Base-by-base conservation (phyloP, 2,888 invertebrate genomes). In the Salticus scenicus region DNA sequence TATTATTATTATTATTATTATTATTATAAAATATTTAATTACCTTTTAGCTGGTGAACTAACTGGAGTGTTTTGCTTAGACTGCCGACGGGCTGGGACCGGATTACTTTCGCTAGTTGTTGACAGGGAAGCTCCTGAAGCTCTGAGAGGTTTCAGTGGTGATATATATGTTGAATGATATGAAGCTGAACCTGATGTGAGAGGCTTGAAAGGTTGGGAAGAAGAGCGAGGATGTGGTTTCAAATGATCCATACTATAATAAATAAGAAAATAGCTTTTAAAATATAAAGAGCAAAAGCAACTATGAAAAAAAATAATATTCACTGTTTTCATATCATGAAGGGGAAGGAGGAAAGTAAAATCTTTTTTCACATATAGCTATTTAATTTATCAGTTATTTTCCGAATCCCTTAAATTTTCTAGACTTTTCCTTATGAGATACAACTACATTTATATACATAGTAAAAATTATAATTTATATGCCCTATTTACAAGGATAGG, bases 61-160 rank as follows among this genome's bases (percentile, higher is more conserved):
- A 12, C 42, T 5, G 75, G 66, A 8, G 75, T 20, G 14, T 30
- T 66, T 27, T 87, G 81, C 17, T 72, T 75, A 0, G 41, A 12
- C 28, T 71, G 79, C 1, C 80, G 80, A 7, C 86, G 75, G n/a
- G 63, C 31, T 12, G 67, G 28, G 12, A 5, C 51, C 0, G 72
- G 30, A 17, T 42, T 51, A 5, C 71, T 33, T 20, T 67, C 51
- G 5, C 73, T 28, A n/a, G 51, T n/a, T 14, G 57, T 51, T 10
- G 69, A 37, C 20, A 37, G 66, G n/a, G 69, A 31, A 33, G 63
- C 47, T 1, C 67, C 73, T 24, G 75, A 31, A 12, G 73, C 67
- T 63, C 87, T 80, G 24, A 88, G 63, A 47, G 88, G 70, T 71
- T 88, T 88, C 30, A 88, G 63, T 2, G 88, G 88, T 12, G 88